Percentiles rank a stretch among this genome's conserved stretches.
Conservation (phyloP, 2,113 vertebrate species). For the Tragelaphus scriptus region DNA sequence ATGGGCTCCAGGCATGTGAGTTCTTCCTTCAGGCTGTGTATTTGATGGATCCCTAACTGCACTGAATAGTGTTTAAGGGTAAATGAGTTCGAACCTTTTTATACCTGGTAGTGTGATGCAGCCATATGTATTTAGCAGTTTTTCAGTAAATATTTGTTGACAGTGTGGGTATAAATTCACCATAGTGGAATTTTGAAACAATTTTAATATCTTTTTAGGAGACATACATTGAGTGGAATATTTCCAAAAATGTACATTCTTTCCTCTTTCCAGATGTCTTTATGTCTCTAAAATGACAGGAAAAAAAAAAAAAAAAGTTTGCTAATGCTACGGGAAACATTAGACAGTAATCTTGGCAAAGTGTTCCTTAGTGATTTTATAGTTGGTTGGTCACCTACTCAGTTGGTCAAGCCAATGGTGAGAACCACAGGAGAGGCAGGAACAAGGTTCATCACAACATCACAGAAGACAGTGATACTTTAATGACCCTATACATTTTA, state of each 20-base stretch:
- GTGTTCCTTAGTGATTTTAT: not conserved
- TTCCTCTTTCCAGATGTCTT: slow-evolving; percentile 16
- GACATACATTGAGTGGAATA: not conserved
- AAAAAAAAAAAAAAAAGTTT: not conserved
- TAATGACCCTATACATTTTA: not conserved
- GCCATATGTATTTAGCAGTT: not conserved
- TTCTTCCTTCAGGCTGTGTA: not conserved
- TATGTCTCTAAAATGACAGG: not conserved
- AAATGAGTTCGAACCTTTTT: not conserved
- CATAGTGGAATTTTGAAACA: not conserved
- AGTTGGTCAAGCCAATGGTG: not conserved
- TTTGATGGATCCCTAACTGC: not conserved
- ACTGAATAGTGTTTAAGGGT: not conserved
- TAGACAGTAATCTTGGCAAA: not conserved
- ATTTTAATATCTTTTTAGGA: not conserved
- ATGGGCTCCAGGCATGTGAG: not conserved
- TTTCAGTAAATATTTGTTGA: not conserved
- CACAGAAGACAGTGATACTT: not conserved
- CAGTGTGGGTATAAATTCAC: not conserved
- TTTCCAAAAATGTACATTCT: not conserved
- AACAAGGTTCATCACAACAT: not conserved
- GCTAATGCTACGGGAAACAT: not conserved
- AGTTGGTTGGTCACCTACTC: not conserved
- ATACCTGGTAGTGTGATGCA: not conserved
- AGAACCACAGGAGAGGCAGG: not conserved